These are phyloP conservation scores for Andrena camellia DNA, from an alignment of 2,888 invertebrate species.

Conservation along the genomic window DNA sequence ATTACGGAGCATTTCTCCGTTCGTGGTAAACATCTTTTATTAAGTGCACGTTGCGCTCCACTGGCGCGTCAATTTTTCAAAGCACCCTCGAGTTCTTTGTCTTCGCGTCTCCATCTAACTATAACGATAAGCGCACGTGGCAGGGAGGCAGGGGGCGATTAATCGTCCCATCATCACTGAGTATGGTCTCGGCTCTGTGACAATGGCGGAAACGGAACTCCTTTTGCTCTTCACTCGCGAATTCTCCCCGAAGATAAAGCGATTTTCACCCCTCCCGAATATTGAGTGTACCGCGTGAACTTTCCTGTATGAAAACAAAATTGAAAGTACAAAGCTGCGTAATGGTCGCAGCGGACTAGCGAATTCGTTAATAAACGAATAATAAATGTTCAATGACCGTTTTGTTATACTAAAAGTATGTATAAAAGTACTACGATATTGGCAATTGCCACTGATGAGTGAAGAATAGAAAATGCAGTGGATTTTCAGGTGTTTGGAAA, in stretches of 20 bases:
- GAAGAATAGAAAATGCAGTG: too few species aligned
- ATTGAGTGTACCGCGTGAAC: conserved; percentile 33
- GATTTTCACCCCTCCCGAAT: conserved; percentile 47
- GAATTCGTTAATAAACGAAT: too few species aligned
- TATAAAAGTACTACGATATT: too few species aligned
- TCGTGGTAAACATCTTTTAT: conserved; percentile 76
- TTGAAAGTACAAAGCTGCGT: neutral
- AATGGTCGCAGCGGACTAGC: too few species aligned
- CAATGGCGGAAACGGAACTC: conserved; percentile 68
- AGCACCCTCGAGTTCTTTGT: conserved; percentile 74
- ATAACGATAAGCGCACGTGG: conserved; percentile 71
- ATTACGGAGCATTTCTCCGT: conserved; percentile 68
- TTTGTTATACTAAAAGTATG: too few species aligned
- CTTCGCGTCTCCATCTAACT: conserved; percentile 70
- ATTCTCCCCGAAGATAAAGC: conserved; percentile 52
- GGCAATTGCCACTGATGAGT: too few species aligned
- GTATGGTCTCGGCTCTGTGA: conserved; percentile 58
- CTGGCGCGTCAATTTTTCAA: conserved; percentile 76
- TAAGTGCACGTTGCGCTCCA: conserved; percentile 73
- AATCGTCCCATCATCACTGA: conserved; percentile 69
- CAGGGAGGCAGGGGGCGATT: conserved; percentile 58
- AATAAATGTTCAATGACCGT: too few species aligned
- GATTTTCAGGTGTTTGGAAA: too few species aligned
- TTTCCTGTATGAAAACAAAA: conserved; percentile 25
- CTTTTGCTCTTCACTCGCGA: conserved; percentile 33